Percentiles rank a stretch among this genome's conserved stretches.
Evolutionary conservation across 1,140 invertebrate species (phyloP).

Genomic region (Pseudachorutes palmiensis): DNA sequence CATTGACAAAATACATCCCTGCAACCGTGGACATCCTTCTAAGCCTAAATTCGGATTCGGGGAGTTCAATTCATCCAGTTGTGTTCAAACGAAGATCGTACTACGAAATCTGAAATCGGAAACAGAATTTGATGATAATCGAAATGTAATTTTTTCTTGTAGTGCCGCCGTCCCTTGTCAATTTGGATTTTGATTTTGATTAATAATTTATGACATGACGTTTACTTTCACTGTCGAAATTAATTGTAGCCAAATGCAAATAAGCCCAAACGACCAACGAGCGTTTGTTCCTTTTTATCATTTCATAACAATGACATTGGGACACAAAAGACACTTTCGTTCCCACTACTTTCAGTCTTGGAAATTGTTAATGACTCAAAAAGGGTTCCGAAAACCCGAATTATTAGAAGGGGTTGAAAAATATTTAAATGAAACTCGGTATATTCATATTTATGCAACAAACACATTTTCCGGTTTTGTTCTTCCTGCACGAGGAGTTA

Average conservation of each 20-base stretch:
- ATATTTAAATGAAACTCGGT: too few relatives aligned
- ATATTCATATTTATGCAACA: too few relatives aligned
- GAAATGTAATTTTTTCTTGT: not conserved
- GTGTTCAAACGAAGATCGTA: not conserved
- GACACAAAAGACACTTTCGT: too few relatives aligned
- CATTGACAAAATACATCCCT: not conserved
- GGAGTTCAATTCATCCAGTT: not conserved
- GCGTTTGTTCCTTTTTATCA: not conserved
- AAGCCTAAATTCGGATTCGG: not conserved
- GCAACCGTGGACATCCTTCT: conserved; percentile 10
- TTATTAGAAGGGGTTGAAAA: too few relatives aligned
- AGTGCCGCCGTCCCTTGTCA: not conserved
- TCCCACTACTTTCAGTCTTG: too few relatives aligned
- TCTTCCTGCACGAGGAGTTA: not conserved
- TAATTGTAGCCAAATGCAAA: not conserved
- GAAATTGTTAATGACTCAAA: too few relatives aligned
- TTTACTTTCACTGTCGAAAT: not conserved
- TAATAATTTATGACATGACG: not conserved
- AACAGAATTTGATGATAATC: not conserved
- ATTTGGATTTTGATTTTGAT: not conserved
- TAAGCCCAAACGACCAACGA: not conserved
- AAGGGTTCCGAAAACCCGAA: too few relatives aligned
- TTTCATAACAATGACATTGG: too few relatives aligned
- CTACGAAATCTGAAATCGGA: not conserved
- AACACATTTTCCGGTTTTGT: not conserved